These are phyloP conservation scores for Odontomachus brunneus DNA, from an alignment of 1,140 invertebrate species.

Conservation along the genomic window DNA sequence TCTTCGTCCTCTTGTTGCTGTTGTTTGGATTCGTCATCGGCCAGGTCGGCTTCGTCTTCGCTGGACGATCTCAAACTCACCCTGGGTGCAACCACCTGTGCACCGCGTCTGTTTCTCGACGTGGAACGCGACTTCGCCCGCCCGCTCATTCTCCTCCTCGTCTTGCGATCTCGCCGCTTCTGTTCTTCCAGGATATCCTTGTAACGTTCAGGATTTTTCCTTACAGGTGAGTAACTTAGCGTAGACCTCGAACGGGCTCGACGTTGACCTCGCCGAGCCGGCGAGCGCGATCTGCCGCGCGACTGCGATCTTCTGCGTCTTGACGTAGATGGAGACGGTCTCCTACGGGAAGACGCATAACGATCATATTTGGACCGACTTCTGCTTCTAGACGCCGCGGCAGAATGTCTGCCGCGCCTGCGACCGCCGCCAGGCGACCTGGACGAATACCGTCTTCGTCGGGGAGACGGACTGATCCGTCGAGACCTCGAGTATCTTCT, in stretches of 20 bases:
- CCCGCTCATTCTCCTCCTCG: conserved; percentile 66
- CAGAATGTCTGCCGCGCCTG: conserved; percentile 77
- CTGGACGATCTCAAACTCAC: conserved; percentile 88
- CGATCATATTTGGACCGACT: conserved; percentile 78
- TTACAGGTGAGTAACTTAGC: conserved; percentile 88
- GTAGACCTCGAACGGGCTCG: conserved; percentile 82
- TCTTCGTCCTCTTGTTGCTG: conserved; percentile 67
- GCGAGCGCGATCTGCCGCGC: conserved; percentile 69
- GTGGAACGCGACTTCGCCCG: conserved; percentile 78
- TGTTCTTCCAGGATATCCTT: conserved; percentile 85
- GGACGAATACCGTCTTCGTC: conserved; percentile 71
- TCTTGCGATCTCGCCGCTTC: conserved; percentile 79
- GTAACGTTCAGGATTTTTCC: conserved; percentile 88
- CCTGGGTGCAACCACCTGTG: conserved; percentile 81
- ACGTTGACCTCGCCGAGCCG: conserved; percentile 67
- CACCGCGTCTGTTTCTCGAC: conserved; percentile 78
- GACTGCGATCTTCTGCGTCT: conserved; percentile 64
- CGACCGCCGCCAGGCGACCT: conserved; percentile 71
- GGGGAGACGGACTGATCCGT: conserved; percentile 75
- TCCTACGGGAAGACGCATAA: conserved; percentile 73
- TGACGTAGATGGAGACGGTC: conserved; percentile 46
- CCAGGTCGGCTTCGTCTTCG: conserved; percentile 87
- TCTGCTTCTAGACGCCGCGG: conserved; percentile 73
- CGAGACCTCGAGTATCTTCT: conserved; percentile 77
- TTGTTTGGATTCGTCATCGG: conserved; percentile 85